Base-by-base conservation (phyloP, 2,113 vertebrate species). In the Coturnix japonica region DNA sequence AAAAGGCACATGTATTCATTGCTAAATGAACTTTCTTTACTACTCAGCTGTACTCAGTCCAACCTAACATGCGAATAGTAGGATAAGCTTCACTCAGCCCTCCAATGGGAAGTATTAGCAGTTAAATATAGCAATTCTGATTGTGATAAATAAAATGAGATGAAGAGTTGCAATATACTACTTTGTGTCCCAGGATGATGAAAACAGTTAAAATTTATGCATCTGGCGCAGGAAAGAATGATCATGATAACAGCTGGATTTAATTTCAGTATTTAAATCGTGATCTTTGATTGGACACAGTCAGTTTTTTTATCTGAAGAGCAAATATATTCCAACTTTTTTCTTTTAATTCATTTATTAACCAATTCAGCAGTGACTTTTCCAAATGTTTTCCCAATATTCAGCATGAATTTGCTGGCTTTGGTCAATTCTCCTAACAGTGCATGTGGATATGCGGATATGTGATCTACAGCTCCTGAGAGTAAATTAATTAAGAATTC, bases 91-190 rank as follows among this genome's bases (percentile, higher is more conserved):
- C 85, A 66, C 26, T 89, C 87, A 87, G 90, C 43, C 47, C 53
- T 90, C 0, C 0, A 15, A 75, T 63, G 88, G 43, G 35, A 94
- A 85, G 47, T 53, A 60, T 81, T 71, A 86, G 46, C 11, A 88
- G 61, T 47, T 95, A 73, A 95, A 80, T 39, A 49, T 17, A 71
- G 43, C 15, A 73, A 31, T 80, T 85, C 20, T 94, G 56, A 82
- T 79, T 79, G 44, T 43, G 35, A 87, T 83, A 95, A 94, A 90
- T 91, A 81, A 85, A 96, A 92, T 81, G 64, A 91, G 30, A 69
- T 69, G 4, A 22, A 86, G 47, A 90, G 31, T 75, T 72, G 20
- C 39, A 87, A 47, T 63, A 85, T 88, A 77, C 33, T 90, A 51
- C 26, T 83, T 90, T 77, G 18, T 5, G 19, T 88, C 82, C 73